Conservation (phyloP, 2,888 invertebrate species). For the Drosophila conformis region DNA sequence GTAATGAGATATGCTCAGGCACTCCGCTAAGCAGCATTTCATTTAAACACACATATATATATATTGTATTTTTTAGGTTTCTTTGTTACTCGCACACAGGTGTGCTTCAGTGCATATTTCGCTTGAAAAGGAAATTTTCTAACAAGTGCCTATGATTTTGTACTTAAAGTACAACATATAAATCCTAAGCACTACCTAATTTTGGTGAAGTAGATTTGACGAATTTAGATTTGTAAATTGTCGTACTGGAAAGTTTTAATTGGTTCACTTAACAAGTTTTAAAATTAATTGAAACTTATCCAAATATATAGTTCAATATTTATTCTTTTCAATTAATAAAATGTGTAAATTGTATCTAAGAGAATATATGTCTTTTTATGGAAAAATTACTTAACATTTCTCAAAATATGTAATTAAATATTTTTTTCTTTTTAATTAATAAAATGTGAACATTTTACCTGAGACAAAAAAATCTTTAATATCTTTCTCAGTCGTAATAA, state of each 20-base stretch:
- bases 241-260: neutral
- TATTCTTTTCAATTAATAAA: neutral
- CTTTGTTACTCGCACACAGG: conserved; percentile 44
- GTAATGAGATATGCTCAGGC: conserved; percentile 68
- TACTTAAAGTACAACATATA: neutral
- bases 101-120: conserved; percentile 17
- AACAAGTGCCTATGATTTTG: neutral
- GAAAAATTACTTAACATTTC: neutral
- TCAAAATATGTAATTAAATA: neutral
- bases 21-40: conserved; percentile 63
- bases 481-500: neutral
- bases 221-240: neutral
- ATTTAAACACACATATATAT: conserved; percentile 7
- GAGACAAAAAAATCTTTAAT: neutral
- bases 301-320: neutral
- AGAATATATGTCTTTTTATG: neutral
- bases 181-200: conserved; percentile 1
- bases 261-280: neutral
- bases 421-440: neutral
- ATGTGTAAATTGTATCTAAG: neutral
- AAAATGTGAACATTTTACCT: neutral
- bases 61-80: conserved; percentile 27
- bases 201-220: neutral
- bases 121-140: conserved; percentile 20
- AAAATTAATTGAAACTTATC: neutral